A percentile compares a stretch with the other conserved stretches of the same genome.
Evolutionary conservation across 2,113 vertebrate genomes (phyloP).

Genomic region (Gasterosteus nipponicus): DNA sequence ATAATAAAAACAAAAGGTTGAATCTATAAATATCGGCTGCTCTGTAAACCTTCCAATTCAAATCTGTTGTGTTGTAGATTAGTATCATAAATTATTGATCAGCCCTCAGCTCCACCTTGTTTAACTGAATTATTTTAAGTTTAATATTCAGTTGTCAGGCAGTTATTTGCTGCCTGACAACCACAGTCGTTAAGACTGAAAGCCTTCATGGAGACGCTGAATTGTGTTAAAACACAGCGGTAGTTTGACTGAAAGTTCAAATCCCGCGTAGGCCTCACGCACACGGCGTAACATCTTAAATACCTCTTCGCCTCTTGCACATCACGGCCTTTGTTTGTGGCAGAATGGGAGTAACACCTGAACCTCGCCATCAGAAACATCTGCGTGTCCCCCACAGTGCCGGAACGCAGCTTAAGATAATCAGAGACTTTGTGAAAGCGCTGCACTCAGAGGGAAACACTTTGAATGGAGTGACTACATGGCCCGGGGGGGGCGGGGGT

Average conservation of each 20-base stretch:
- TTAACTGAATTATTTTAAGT: constrained; percentile 45
- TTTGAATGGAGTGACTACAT: constrained; percentile 60
- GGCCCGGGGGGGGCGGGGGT: constrained; percentile 30
- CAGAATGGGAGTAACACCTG: constrained; percentile 43
- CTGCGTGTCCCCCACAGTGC: constrained; percentile 29
- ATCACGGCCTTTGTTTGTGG: constrained; percentile 35
- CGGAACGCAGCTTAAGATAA: constrained; percentile 60
- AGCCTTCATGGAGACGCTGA: background rate
- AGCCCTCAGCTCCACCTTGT: constrained; percentile 21
- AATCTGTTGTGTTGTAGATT: background rate
- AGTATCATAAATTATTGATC: constrained; percentile 41
- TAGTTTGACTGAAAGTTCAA: constrained; percentile 32
- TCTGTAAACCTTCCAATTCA: background rate
- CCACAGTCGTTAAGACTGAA: constrained; percentile 8
- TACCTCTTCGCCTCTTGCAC: constrained; percentile 18
- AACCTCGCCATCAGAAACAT: constrained; percentile 38
- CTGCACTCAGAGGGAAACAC: constrained; percentile 38
- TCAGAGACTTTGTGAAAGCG: constrained; percentile 49
- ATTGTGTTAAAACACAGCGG: constrained; percentile 10
- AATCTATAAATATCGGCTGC: background rate
- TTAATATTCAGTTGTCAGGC: too few relatives aligned
- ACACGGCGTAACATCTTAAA: constrained; percentile 21
- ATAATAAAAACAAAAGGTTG: constrained; percentile 8
- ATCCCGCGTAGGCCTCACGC: constrained; percentile 8
- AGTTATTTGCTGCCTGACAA: constrained; percentile 31